Conservation (phyloP, 1,140 invertebrate species). For the Ceratina australensis region DNA sequence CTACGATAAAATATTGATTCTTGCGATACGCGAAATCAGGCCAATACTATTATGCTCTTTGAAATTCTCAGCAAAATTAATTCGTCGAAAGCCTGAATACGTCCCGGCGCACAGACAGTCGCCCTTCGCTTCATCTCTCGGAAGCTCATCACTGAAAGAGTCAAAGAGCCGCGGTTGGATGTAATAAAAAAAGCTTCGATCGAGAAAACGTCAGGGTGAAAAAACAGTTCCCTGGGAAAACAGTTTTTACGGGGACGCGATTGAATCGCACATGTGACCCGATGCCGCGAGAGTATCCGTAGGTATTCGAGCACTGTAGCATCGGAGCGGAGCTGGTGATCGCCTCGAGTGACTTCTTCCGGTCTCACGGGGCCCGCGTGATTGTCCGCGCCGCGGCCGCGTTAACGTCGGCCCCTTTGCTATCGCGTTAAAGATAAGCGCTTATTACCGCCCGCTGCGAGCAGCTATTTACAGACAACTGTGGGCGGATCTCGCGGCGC, state of each 20-base stretch:
- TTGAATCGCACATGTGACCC: slow-evolving; percentile 38
- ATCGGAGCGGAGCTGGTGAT: slow-evolving; percentile 5
- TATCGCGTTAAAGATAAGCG: slow-evolving; percentile 66
- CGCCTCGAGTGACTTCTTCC: slow-evolving; percentile 59
- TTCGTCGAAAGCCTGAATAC: no score
- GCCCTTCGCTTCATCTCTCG: not conserved
- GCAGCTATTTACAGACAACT: slow-evolving; percentile 59
- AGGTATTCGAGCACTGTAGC: slow-evolving; percentile 30
- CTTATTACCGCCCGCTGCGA: slow-evolving; percentile 64
- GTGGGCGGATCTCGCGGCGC: slow-evolving; percentile 22
- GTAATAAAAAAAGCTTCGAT: slow-evolving; percentile 1
- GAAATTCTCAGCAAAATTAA: no score
- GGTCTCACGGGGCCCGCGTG: slow-evolving; percentile 56
- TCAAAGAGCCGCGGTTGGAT: not conserved
- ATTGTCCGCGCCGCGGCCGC: slow-evolving; percentile 49
- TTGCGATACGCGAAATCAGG: no score
- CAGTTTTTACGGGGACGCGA: slow-evolving; percentile 23
- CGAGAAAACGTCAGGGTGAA: not conserved
- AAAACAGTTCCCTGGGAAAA: not conserved
- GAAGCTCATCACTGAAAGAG: not conserved
- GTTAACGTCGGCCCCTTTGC: slow-evolving; percentile 62
- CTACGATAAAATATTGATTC: no score
- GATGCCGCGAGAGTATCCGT: not conserved
- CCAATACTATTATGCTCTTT: no score
- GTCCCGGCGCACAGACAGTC: no score